Evolutionary conservation across 2,113 vertebrate genomes (phyloP), one percentile per base, ranked within the genome.

Genomic region (Centropus bengalensis): DNA sequence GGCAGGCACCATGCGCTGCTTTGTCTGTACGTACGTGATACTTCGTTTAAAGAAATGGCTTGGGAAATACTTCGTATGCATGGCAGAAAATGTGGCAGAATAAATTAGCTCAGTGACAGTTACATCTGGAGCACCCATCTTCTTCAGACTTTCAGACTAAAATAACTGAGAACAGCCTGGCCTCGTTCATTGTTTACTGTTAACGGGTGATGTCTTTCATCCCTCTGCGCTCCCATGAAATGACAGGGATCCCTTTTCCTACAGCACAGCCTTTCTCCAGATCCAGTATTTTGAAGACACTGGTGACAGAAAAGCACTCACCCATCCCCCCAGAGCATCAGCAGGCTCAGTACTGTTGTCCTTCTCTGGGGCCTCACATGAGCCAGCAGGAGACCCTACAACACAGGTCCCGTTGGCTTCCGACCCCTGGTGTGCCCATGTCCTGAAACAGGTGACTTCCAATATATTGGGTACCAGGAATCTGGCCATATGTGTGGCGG

Each of bases 291-390:
- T 71, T 42, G 45, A 38, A 5, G 1, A 1, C 5, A 7, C 9
- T 58, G 45, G 13, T 36, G 45, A 6, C 42, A 11, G 2, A 23
- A 21, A 23, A 54, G 42, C 47, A 9, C 32, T 33, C 71, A 20
- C 23, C 38, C 52, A 12, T 10, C 62, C 62, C 32, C n/a, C 10
- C 7, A 17, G 36, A 28, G 4, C 12, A 0, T 30, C 75, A n/a
- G 40, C 33, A 14, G 51, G 26, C 27, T 56, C 75, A 15, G 79
- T 19, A 30, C 2, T 51, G 27, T 32, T 32, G 7, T 33, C 42
- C 52, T 75, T 44, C n/a, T 8, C 4, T 0, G 1, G 18, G 47
- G 30, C n/a, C 18, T 62, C 3, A 1, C 17, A 7, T 8, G 17
- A 63, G 49, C 32, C 69, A 26, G 12, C 69, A 66, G 68, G 42